phyloP scores from a whole-genome alignment of 2,113 vertebrate genomes.

The Mobula hypostoma region DNA sequence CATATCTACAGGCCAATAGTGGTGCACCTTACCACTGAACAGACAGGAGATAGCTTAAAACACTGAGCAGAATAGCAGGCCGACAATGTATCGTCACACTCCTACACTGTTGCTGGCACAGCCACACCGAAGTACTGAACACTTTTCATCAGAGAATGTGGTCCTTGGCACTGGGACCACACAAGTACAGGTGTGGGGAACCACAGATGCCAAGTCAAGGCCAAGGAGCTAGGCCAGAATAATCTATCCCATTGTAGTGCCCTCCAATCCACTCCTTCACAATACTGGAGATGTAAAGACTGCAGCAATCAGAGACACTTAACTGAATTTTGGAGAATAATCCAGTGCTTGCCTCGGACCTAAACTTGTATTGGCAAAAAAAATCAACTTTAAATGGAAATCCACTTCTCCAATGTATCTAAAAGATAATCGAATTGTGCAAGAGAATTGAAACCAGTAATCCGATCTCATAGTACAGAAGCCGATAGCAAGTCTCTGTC shows the following conservation, averaged over 20 bases:
- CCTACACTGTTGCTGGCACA: too few species aligned
- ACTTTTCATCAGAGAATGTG: too few species aligned
- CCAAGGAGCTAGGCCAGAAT: too few species aligned
- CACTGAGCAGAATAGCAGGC: too few species aligned
- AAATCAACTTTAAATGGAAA: neutral
- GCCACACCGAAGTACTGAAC: too few species aligned
- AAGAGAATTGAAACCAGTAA: neutral
- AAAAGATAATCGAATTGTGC: neutral
- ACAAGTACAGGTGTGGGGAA: too few species aligned
- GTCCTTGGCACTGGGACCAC: too few species aligned
- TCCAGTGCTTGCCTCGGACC: neutral
- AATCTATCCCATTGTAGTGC: neutral
- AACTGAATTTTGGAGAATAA: neutral
- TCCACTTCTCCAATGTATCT: neutral
- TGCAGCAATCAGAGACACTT: neutral
- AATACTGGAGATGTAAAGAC: neutral
- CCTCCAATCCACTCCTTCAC: neutral
- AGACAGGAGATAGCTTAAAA: too few species aligned
- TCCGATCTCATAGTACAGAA: neutral
- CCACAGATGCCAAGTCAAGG: too few species aligned
- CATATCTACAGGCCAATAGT: too few species aligned
- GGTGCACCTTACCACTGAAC: too few species aligned
- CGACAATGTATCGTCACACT: too few species aligned
- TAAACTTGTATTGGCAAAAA: neutral
- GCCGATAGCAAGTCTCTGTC: neutral